Conservation (phyloP, 2,797 vertebrate genomes). For the Hippocampus kuda region DNA sequence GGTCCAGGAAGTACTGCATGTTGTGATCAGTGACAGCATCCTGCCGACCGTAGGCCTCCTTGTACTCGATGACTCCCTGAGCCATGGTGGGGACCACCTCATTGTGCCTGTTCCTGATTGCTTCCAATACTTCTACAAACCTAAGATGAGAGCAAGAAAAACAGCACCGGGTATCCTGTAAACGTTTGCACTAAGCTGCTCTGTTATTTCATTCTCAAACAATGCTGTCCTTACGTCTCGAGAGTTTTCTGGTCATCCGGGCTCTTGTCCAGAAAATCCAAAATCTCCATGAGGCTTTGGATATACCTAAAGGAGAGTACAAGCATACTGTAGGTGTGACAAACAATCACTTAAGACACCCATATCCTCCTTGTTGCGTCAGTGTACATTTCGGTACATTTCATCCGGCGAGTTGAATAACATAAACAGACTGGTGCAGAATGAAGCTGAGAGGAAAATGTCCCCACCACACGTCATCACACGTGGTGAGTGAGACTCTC, state of each 20-base stretch:
- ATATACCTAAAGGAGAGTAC: slow-evolving; percentile 71
- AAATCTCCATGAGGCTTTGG: slow-evolving; percentile 89
- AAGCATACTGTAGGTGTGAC: neutral
- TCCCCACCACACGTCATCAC: neutral
- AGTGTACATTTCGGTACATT: neutral
- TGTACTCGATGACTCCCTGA: slow-evolving; percentile 88
- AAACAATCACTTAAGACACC: neutral
- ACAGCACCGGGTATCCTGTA: neutral
- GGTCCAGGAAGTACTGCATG: slow-evolving; percentile 93
- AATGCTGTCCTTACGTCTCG: slow-evolving; percentile 65
- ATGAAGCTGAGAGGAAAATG: neutral
- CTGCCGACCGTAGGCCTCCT: slow-evolving; percentile 74
- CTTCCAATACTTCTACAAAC: slow-evolving; percentile 79
- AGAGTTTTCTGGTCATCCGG: slow-evolving; percentile 77
- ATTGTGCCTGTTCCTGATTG: slow-evolving; percentile 92
- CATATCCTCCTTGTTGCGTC: neutral
- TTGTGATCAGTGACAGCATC: slow-evolving; percentile 87
- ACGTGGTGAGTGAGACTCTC: neutral
- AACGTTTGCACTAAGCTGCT: neutral
- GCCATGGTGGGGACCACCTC: slow-evolving; percentile 95
- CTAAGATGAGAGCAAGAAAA: slow-evolving; percentile 43
- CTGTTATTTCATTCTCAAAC: neutral
- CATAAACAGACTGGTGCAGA: neutral
- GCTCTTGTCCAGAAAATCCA: slow-evolving; percentile 81
- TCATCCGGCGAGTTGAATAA: neutral